Evolutionary conservation across 1,140 invertebrate genomes (phyloP).

Genomic region (Drosophila aff.): DNA sequence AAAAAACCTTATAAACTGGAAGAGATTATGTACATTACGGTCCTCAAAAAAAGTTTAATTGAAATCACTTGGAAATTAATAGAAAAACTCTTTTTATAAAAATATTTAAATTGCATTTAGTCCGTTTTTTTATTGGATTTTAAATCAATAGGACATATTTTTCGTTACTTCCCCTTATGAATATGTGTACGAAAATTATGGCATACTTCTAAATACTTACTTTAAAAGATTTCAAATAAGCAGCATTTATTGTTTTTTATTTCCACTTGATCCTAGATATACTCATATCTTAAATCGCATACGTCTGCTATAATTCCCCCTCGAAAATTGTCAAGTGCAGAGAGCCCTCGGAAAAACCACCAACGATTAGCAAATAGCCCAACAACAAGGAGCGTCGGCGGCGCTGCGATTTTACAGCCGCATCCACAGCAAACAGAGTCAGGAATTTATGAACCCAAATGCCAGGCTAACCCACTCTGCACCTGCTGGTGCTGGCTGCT

Average conservation of each 20-base stretch:
- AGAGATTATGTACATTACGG: too few species aligned
- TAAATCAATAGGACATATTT: too few species aligned
- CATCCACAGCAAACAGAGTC: constrained; percentile 28
- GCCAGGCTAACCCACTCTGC: constrained; percentile 22
- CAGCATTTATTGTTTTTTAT: not conserved
- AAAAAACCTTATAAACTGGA: too few species aligned
- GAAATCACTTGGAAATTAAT: too few species aligned
- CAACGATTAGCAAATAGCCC: constrained; percentile 37
- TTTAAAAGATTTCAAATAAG: not conserved
- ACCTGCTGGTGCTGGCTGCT: not conserved
- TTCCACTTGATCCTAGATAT: not conserved
- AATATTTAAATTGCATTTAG: too few species aligned
- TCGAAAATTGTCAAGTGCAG: constrained; percentile 11
- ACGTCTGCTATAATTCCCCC: not conserved
- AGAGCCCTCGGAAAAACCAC: constrained; percentile 8
- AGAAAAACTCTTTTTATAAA: too few species aligned
- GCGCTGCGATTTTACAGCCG: constrained; percentile 33
- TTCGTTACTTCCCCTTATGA: not conserved
- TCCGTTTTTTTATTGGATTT: too few species aligned
- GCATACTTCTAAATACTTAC: not conserved
- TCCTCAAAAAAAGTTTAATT: too few species aligned
- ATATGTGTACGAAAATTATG: not conserved
- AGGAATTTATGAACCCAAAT: constrained; percentile 37
- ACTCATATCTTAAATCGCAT: not conserved
- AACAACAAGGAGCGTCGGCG: constrained; percentile 10